Percentiles rank a stretch among this genome's conserved stretches.
Evolutionary conservation across 35 echinoderm and acorn worm genomes (phyloP).

Genomic region (Amphiura filiformis): DNA sequence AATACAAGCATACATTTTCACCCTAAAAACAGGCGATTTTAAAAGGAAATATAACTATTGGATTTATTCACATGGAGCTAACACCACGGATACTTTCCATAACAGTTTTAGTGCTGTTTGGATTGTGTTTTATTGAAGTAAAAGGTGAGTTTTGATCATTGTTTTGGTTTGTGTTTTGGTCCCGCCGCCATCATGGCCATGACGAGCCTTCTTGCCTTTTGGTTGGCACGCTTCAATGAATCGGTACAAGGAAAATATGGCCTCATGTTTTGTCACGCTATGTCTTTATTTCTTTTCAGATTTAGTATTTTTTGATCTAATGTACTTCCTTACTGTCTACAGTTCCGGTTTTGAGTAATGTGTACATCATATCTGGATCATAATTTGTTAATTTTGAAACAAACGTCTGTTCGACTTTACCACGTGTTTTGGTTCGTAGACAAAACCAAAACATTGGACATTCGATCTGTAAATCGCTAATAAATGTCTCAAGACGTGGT

Average conservation of each 20-base stretch:
- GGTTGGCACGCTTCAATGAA: background rate
- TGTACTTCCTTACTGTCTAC: too few species aligned
- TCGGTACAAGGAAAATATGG: background rate
- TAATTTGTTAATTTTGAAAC: too few species aligned
- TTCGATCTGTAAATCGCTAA: too few species aligned
- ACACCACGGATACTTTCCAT: conserved; percentile 12
- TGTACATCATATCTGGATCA: too few species aligned
- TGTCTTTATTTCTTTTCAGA: background rate
- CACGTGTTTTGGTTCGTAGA: too few species aligned
- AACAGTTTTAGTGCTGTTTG: conserved; percentile 21
- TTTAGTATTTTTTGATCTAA: background rate
- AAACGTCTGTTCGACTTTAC: too few species aligned
- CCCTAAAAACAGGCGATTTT: background rate
- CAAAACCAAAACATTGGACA: too few species aligned
- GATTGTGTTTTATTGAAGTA: conserved; percentile 24
- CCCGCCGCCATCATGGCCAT: conserved; percentile 1
- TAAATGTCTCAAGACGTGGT: too few species aligned
- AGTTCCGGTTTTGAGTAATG: too few species aligned
- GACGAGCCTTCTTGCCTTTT: background rate
- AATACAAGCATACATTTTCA: background rate
- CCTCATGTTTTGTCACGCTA: background rate
- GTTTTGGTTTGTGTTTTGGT: conserved; percentile 13
- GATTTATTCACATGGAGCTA: conserved; percentile 25
- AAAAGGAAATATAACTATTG: background rate
- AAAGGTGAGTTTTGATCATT: conserved; percentile 24